Evolutionary conservation across 2,797 vertebrate species (phyloP).

Genomic region (Phataginus tetradactyla): DNA sequence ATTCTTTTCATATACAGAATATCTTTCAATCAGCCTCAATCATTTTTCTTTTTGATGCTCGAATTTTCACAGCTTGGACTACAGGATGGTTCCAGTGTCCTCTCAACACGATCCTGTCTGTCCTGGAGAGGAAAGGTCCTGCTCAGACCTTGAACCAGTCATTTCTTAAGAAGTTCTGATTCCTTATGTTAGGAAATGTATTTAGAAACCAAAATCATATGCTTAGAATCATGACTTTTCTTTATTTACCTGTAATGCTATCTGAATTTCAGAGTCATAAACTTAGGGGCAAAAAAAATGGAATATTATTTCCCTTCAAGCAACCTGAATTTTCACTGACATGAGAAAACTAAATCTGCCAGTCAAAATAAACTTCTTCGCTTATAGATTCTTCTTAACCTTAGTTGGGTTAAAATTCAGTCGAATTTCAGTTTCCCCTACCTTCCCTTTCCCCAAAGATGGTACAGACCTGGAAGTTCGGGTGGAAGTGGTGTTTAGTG

Average conservation of each 20-base stretch:
- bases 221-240: background rate
- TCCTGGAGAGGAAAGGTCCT: background rate
- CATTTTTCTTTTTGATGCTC: background rate
- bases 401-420: constrained; percentile 6
- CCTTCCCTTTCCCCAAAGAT: background rate
- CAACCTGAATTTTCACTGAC: constrained; percentile 9
- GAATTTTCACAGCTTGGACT: background rate
- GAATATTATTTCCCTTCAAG: constrained; percentile 33
- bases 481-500: background rate
- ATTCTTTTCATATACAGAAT: background rate
- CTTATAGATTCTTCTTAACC: background rate
- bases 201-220: background rate
- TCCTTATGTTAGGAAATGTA: background rate
- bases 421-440: background rate
- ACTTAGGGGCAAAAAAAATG: background rate
- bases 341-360: background rate
- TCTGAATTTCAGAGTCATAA: background rate
- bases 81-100: background rate
- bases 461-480: background rate
- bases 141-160: background rate
- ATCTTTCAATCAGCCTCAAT: background rate
- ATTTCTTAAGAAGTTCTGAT: background rate
- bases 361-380: background rate
- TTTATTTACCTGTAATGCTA: background rate
- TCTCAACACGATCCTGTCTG: background rate